Evolutionary conservation across 2,888 invertebrate species (phyloP).

Genomic region (Diadegma fenestrale): DNA sequence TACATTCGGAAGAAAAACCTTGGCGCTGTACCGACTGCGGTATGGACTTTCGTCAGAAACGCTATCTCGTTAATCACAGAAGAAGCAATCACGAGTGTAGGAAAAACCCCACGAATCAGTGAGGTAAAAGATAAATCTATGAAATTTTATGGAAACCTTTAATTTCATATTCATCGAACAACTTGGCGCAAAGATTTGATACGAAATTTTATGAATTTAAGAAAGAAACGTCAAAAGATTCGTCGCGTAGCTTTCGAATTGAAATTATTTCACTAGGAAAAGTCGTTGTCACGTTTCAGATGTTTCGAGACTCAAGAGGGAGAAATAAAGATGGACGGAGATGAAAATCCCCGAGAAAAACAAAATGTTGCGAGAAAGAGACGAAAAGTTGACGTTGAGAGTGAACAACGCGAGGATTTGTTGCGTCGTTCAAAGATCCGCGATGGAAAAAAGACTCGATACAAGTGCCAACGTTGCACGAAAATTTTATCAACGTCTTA

Average conservation of each 20-base stretch:
- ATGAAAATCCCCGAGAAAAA: conserved; percentile 15
- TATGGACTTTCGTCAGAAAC: conserved; percentile 85
- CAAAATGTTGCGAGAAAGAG: conserved; percentile 11
- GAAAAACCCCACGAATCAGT: conserved; percentile 32
- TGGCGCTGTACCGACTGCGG: conserved; percentile 85
- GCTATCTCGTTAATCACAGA: conserved; percentile 86
- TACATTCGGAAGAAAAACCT: conserved; percentile 86
- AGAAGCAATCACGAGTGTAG: conserved; percentile 82
- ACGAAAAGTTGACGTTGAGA: neutral
- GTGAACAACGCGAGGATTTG: conserved; percentile 42
- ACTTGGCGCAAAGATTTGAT: neutral
- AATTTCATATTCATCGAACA: neutral
- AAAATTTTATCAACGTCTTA: conserved; percentile 87
- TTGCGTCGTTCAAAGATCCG: conserved; percentile 67
- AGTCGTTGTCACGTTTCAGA: conserved; percentile 52
- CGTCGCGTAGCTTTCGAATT: too few relatives aligned
- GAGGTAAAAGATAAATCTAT: conserved; percentile 2
- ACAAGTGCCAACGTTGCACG: conserved; percentile 87
- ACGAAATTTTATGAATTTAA: neutral
- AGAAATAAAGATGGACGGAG: neutral
- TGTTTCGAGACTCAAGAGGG: conserved; percentile 16
- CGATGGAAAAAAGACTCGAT: conserved; percentile 86
- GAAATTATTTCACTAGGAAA: neutral
- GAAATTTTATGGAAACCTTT: neutral
- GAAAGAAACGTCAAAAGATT: neutral